Base-by-base conservation (phyloP, 2,888 invertebrate species). In the Drosophila fulvimacula region DNA sequence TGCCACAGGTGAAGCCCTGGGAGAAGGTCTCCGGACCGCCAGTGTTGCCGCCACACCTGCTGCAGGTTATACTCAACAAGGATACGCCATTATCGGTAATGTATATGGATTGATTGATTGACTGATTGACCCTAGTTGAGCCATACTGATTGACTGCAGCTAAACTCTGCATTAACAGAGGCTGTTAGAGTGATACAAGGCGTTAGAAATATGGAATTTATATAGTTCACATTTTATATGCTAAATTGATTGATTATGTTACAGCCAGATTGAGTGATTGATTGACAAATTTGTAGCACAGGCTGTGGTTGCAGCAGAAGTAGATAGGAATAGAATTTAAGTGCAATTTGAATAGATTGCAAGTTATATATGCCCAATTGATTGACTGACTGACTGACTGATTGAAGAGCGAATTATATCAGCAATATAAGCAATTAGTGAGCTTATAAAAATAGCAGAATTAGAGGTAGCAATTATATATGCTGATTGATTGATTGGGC, bases 41-140 rank as follows among this genome's bases (percentile, higher is more conserved):
- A 17, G 97, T 99, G 85, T 93, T 99, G 84, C 99, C 99, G 38
- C 99, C 99, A 30, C 99, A 99, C 94, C 94, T 99, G 62, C 94
- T 99, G 60, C 99, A 99, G 95, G 99, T 99, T 90, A 99, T 99
- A 91, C 94, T 99, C 51, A 99, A 99, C 92, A 99, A 99, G 93
- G 99, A 99, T 92, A 99, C 99, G 55, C 98, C 99, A 62, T 93
- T 98, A 71, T 97, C 97, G 79, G 97, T 97, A 94, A 52, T 44
- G 38, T 30, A 5, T 13, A n/a, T 53, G 21, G 5, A 21, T 13
- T 4, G 13, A 49, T 7, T 51, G 15, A 34, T 5, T 15, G 19
- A 19, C 1, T 49, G 32, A 1, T 7, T n/a, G n/a, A n/a, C n/a
- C n/a, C n/a, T n/a, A n/a, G 19, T 17, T 13, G 30, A 17, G 5